Evolutionary conservation across 2,888 invertebrate species (phyloP).

Genomic region (Mesorhabditis spiculigera): DNA sequence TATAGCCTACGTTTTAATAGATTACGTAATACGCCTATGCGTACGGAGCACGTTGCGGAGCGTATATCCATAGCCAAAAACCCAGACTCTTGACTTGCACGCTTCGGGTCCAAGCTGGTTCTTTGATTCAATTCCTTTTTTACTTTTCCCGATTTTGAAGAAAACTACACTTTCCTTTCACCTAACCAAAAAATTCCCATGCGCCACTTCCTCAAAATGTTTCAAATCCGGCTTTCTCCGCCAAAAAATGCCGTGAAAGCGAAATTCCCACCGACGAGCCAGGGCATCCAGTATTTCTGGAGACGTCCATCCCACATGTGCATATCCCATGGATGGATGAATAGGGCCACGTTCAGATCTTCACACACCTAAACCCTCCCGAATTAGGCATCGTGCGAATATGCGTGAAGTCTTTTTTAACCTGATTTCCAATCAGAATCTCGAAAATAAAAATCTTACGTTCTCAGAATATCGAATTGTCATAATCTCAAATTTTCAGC

Average conservation of each 20-base stretch:
- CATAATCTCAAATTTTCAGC: no score
- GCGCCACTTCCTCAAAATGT: not conserved
- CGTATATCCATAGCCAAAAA: no score
- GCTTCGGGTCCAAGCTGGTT: no score
- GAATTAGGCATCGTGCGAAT: not conserved
- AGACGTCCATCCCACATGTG: constrained; percentile 61
- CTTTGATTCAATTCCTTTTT: no score
- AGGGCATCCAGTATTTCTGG: constrained; percentile 66
- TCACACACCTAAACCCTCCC: constrained; percentile 61
- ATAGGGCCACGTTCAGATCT: constrained; percentile 62
- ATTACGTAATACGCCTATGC: no score
- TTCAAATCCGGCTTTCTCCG: not conserved
- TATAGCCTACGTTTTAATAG: no score
- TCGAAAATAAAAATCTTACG: no score
- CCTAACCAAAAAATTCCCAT: not conserved
- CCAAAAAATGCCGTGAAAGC: not conserved
- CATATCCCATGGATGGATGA: constrained; percentile 69
- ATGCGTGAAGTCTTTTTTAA: constrained; percentile 7
- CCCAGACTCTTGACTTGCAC: no score
- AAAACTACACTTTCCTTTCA: not conserved
- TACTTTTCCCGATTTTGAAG: no score
- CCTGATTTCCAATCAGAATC: not conserved
- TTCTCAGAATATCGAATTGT: no score
- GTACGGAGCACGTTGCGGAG: no score
- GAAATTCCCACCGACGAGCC: constrained; percentile 63